These are phyloP conservation scores for Candoia aspera DNA, from an alignment of 2,113 vertebrate species.

Conservation along the genomic window DNA sequence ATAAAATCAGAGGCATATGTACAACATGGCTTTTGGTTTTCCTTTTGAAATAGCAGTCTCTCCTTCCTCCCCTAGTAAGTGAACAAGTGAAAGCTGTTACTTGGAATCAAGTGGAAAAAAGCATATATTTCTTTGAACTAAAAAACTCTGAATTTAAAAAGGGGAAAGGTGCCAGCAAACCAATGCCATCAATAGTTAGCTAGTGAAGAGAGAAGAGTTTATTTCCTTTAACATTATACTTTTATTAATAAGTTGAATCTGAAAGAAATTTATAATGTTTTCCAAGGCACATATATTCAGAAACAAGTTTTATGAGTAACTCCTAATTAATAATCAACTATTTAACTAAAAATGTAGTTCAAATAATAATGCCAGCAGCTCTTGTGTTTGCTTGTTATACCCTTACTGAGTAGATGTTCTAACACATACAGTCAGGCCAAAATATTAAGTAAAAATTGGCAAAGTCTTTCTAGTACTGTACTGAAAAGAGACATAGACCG, in stretches of 20 bases:
- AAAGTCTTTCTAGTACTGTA: not conserved
- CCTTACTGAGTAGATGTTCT: not conserved
- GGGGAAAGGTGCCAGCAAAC: not conserved
- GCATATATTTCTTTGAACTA: not conserved
- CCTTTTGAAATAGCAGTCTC: not conserved
- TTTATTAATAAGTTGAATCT: not conserved
- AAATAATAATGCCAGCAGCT: not conserved
- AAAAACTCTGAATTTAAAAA: not conserved
- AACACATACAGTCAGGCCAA: not conserved
- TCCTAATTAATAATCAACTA: not conserved
- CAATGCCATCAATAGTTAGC: slow-evolving; percentile 43
- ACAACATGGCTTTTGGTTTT: not conserved
- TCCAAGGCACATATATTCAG: not conserved
- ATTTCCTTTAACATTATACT: not conserved
- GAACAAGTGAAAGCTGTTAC: not conserved
- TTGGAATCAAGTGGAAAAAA: not conserved
- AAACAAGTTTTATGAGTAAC: not conserved
- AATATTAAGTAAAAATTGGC: not conserved
- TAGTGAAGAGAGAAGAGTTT: slow-evolving; percentile 26
- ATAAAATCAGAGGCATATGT: not conserved
- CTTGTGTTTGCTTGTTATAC: not conserved
- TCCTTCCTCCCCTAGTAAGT: not conserved
- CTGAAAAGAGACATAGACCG: not conserved
- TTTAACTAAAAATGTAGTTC: not conserved
- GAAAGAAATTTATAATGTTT: not conserved